phyloP scores from a whole-genome alignment of 2,113 vertebrate species.

The Myiozetetes cayanensis region DNA sequence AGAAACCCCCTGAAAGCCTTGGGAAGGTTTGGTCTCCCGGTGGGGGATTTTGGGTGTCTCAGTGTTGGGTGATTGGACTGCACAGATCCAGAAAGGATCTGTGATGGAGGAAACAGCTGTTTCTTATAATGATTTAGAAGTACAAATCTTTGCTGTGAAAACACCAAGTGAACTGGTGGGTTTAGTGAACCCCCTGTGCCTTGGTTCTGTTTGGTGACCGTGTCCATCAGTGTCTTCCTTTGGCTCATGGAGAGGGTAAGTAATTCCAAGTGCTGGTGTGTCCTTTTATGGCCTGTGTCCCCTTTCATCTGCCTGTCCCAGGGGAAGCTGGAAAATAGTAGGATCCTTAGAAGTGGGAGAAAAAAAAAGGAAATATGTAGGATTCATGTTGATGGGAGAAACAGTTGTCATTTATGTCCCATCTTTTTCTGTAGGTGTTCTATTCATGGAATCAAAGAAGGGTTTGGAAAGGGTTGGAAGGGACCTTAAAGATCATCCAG shows the following conservation, averaged over 20 bases:
- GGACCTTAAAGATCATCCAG: not conserved
- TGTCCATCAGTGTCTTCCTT: accelerated
- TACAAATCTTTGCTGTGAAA: not conserved
- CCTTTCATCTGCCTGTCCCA: not conserved
- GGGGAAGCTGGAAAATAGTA: not conserved
- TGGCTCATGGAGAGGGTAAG: not conserved
- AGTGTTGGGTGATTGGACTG: not conserved
- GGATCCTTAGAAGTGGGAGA: not conserved
- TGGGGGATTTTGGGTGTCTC: not conserved
- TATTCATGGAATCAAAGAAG: not conserved
- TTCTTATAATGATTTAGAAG: not conserved
- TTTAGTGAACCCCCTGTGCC: not conserved
- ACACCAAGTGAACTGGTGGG: not conserved
- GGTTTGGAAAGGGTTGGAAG: not conserved
- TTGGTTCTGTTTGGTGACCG: not conserved
- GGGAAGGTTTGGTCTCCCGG: not conserved
- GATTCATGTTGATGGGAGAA: not conserved
- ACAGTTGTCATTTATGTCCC: not conserved
- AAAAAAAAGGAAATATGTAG: not conserved
- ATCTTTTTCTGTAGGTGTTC: accelerated
- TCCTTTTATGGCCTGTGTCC: accelerated
- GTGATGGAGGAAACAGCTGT: not conserved
- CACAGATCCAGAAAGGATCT: accelerated
- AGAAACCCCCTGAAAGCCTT: not conserved
- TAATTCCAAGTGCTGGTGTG: not conserved